phyloP scores from a whole-genome alignment of 1,140 invertebrate genomes.

The Wasmannia auropunctata region DNA sequence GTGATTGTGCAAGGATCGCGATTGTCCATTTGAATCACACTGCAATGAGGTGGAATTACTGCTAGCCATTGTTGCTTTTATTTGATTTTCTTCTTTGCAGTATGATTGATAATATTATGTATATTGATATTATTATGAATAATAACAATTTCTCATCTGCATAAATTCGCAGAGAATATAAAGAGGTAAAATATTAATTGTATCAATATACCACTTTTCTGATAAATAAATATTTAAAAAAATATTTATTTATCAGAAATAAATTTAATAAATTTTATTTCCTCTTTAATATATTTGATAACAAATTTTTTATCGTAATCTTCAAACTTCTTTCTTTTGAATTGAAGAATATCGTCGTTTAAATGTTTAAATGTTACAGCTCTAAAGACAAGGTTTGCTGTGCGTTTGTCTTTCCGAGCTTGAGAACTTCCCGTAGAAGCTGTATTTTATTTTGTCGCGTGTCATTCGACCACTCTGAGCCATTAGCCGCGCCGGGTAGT shows the following conservation, averaged over 20 bases:
- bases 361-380: neutral
- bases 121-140: neutral
- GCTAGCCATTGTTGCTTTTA: neutral
- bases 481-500: conserved; percentile 66
- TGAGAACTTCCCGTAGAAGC: conserved; percentile 58
- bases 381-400: neutral
- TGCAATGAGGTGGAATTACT: neutral
- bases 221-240: neutral
- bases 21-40: neutral
- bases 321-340: neutral
- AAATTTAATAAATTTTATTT: neutral
- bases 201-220: neutral
- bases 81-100: neutral
- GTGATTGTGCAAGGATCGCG: neutral
- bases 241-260: neutral
- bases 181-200: neutral
- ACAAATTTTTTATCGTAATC: neutral
- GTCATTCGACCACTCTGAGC: conserved; percentile 70
- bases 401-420: conserved; percentile 52
- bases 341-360: conserved; percentile 3
- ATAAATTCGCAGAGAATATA: neutral
- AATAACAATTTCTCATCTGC: neutral
- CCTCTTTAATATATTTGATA: neutral
- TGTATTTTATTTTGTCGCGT: conserved; percentile 72
- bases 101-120: neutral